Conservation (phyloP, 2,797 vertebrate species). For the Artibeus jamaicensis region DNA sequence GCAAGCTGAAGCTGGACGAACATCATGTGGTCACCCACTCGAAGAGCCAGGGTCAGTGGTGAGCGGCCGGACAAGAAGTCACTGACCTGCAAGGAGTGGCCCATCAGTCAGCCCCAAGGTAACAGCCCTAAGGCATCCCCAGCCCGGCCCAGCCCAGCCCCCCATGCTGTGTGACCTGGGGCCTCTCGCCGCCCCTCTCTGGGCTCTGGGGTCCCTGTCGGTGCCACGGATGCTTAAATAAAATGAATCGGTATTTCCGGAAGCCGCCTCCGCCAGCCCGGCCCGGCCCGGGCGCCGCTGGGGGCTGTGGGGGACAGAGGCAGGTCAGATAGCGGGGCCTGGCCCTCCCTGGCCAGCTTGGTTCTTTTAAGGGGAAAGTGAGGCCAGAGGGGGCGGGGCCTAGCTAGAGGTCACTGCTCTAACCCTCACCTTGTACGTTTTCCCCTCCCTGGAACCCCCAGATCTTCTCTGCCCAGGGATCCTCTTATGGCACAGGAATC, state of each 20-base stretch:
- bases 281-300: constrained; percentile 77
- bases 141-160: constrained; percentile 70
- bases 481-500: background rate
- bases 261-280: constrained; percentile 78
- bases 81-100: constrained; percentile 87
- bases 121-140: constrained; percentile 3
- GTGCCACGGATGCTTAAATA: constrained; percentile 78
- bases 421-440: background rate
- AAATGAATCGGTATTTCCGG: constrained; percentile 79
- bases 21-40: constrained; percentile 96
- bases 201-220: constrained; percentile 78
- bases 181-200: constrained; percentile 79
- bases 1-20: constrained; percentile 95
- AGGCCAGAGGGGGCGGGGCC: constrained; percentile 55
- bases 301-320: constrained; percentile 70
- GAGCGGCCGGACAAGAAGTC: constrained; percentile 96
- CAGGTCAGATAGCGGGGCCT: constrained; percentile 57
- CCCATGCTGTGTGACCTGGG: constrained; percentile 75
- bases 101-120: constrained; percentile 47
- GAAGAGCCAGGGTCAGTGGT: constrained; percentile 93
- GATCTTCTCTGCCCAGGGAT: background rate
- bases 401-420: background rate
- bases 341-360: constrained; percentile 47
- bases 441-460: background rate
- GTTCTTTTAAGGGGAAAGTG: constrained; percentile 37